Percentiles rank a stretch among this genome's conserved stretches.
phyloP scores from a whole-genome alignment of 2,797 vertebrate genomes.

The Furcifer pardalis region DNA sequence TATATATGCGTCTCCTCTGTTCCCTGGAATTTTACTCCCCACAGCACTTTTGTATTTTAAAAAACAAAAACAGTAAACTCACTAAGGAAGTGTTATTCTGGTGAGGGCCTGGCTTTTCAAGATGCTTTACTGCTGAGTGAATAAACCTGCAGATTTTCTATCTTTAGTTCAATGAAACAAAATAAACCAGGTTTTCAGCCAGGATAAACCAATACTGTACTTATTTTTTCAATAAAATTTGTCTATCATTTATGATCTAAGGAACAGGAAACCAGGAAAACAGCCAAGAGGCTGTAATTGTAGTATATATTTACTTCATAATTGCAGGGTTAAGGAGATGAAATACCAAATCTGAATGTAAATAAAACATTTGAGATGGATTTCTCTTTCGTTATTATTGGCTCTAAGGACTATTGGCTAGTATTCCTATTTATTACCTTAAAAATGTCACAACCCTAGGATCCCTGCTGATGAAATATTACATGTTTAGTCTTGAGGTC shows the following conservation, averaged over 20 bases:
- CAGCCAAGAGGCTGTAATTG: conserved; percentile 29
- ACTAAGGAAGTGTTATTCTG: conserved; percentile 31
- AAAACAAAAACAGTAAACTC: conserved; percentile 37
- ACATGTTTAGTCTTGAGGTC: background rate
- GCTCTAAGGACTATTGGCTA: background rate
- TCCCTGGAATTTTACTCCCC: conserved; percentile 15
- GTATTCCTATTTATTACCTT: background rate
- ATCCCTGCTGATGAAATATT: background rate
- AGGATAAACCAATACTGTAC: background rate
- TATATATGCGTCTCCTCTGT: conserved; percentile 7
- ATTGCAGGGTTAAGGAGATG: background rate
- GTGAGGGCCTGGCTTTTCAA: conserved; percentile 26
- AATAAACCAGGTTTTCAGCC: background rate
- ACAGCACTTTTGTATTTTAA: background rate
- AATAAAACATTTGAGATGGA: background rate
- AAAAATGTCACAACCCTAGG: background rate
- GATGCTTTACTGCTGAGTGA: conserved; percentile 14
- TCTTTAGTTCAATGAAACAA: conserved; percentile 40
- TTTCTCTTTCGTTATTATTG: background rate
- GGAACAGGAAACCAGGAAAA: background rate
- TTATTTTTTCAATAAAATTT: conserved; percentile 23
- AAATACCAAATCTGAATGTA: conserved; percentile 32
- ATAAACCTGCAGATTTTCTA: conserved; percentile 9
- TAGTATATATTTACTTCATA: conserved; percentile 34
- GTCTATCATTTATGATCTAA: conserved; percentile 27